phyloP scores from a whole-genome alignment of 1,140 invertebrate species.

The Muscidifurax raptorellus region DNA sequence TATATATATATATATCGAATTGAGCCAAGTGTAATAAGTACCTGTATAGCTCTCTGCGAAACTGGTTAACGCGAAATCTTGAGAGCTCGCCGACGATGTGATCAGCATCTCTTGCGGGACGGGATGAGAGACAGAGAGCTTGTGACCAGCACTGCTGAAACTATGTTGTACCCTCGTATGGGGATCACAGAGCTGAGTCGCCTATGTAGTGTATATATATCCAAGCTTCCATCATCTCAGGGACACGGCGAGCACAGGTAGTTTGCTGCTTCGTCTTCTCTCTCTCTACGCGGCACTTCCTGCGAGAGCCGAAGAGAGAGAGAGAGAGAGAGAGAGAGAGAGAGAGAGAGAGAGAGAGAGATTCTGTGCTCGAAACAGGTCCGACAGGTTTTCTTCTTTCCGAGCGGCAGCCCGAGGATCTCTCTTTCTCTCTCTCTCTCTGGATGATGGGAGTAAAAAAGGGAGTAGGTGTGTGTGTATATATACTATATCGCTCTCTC shows the following conservation, averaged over 20 bases:
- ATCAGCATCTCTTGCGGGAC: background rate
- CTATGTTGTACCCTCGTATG: constrained; percentile 24
- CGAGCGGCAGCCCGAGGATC: constrained; percentile 17
- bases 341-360: constrained; percentile 3
- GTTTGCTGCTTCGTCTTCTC: constrained; percentile 1
- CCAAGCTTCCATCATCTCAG: background rate
- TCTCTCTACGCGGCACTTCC: constrained; percentile 24
- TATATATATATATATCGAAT: background rate
- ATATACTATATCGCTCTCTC: background rate
- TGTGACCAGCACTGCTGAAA: constrained; percentile 17
- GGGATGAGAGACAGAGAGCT: background rate
- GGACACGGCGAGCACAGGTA: constrained; percentile 31
- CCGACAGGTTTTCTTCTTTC: constrained; percentile 42
- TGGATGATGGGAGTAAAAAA: constrained; percentile 35
- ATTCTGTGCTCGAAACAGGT: constrained; percentile 37
- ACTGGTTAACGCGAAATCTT: constrained; percentile 34
- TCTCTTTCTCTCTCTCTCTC: background rate
- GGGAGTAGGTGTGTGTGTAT: background rate
- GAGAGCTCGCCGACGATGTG: no score
- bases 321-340: no score
- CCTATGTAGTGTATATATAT: background rate
- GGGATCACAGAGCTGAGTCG: background rate
- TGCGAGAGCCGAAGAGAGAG: constrained; percentile 1
- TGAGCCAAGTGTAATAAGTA: constrained; percentile 2
- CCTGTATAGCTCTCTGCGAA: constrained; percentile 15